Evolutionary conservation across 1,140 invertebrate genomes (phyloP).

Genomic region (Meloidogyne hapla): DNA sequence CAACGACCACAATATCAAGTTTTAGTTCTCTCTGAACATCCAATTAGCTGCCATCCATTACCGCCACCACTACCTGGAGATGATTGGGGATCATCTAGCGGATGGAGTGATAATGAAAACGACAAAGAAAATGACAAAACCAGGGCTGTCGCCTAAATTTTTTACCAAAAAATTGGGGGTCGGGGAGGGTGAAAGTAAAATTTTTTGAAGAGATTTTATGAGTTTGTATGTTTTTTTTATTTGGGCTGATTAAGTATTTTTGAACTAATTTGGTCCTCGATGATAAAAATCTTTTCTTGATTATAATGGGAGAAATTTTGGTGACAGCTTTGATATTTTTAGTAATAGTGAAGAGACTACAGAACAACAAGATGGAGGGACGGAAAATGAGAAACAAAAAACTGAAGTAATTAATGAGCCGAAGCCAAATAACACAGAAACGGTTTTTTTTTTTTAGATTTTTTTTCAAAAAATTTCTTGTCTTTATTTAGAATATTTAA

Average conservation of each 20-base stretch:
- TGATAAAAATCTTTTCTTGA: neutral
- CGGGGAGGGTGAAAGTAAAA: neutral
- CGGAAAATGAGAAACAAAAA: neutral
- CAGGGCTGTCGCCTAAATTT: constrained; percentile 5
- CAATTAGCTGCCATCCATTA: neutral
- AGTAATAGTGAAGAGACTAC: neutral
- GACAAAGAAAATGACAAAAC: constrained; percentile 5
- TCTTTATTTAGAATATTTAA: no score
- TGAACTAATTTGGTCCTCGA: neutral
- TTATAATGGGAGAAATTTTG: neutral
- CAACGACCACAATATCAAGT: neutral
- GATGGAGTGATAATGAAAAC: neutral
- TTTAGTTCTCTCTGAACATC: neutral
- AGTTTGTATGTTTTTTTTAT: neutral
- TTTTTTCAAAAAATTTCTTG: no score
- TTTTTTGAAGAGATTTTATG: neutral
- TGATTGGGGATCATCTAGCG: neutral
- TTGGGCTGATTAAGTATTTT: neutral
- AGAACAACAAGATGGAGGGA: neutral
- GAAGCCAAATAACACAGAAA: neutral
- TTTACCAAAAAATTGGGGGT: neutral
- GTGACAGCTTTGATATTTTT: neutral
- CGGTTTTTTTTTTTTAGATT: neutral
- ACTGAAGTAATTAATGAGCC: neutral
- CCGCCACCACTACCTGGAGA: neutral